These are phyloP conservation scores for Melanaphis sacchari DNA, from an alignment of 1,140 invertebrate genomes.

Conservation along the genomic window DNA sequence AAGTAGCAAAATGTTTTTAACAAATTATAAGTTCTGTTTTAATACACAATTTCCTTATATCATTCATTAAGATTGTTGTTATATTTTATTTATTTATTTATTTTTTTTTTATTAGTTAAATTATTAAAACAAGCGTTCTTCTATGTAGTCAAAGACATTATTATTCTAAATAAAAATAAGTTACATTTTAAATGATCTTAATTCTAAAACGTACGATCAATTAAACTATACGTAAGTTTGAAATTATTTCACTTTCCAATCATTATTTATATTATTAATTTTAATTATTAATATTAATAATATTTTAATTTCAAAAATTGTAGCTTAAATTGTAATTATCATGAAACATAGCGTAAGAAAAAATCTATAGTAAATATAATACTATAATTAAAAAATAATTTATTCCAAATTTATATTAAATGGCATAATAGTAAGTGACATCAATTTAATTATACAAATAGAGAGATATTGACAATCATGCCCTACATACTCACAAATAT, in stretches of 20 bases:
- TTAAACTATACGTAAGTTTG: neutral
- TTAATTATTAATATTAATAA: neutral
- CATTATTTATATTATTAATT: neutral
- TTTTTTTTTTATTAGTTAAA: neutral
- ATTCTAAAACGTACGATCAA: neutral
- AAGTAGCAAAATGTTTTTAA: too few species aligned
- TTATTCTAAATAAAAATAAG: neutral
- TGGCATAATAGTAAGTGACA: too few species aligned
- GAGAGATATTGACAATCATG: neutral
- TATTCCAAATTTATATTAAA: neutral
- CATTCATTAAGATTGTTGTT: too few species aligned
- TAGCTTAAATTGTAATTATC: neutral
- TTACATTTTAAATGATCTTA: neutral
- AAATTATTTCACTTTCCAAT: neutral
- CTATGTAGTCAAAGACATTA: neutral
- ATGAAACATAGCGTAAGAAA: neutral
- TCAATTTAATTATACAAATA: neutral
- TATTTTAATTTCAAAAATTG: neutral
- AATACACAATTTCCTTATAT: too few species aligned
- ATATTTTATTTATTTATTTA: too few species aligned
- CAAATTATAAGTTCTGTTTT: too few species aligned
- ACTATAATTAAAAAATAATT: neutral
- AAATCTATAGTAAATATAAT: neutral
- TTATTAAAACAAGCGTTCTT: neutral
- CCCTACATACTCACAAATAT: neutral